Evolutionary conservation across 2,888 invertebrate genomes (phyloP).

Genomic region (Harpagoxenus sublaevis): DNA sequence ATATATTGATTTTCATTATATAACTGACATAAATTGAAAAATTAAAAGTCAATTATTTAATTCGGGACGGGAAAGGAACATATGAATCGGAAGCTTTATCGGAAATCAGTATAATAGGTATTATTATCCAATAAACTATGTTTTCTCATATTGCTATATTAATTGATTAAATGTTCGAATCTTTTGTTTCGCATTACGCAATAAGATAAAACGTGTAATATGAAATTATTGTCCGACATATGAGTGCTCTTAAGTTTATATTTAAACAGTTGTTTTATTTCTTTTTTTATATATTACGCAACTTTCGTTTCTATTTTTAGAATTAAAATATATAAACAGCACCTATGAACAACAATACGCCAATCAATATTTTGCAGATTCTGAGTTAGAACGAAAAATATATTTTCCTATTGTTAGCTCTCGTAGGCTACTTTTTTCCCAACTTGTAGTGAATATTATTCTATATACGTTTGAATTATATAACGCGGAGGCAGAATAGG

Average conservation of each 20-base stretch:
- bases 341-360: background rate
- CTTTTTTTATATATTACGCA: background rate
- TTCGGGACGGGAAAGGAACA: background rate
- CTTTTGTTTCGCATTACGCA: background rate
- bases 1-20: constrained; percentile 60
- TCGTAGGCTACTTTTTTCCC: background rate
- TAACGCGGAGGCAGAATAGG: background rate
- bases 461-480: background rate
- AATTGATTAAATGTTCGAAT: constrained; percentile 14
- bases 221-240: background rate
- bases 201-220: background rate
- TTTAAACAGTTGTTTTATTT: constrained; percentile 3
- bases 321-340: constrained; percentile 9
- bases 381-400: constrained; percentile 2
- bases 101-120: background rate
- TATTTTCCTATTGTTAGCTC: constrained; percentile 21
- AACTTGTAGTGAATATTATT: constrained; percentile 26
- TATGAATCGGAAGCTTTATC: constrained; percentile 8
- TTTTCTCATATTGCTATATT: constrained; percentile 1
- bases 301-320: background rate
- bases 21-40: constrained; percentile 4
- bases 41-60: constrained; percentile 13
- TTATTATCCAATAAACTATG: background rate
- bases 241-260: background rate
- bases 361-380: background rate